Base-by-base conservation (phyloP, 2,113 vertebrate genomes). In the Coryphaenoides rupestris region DNA sequence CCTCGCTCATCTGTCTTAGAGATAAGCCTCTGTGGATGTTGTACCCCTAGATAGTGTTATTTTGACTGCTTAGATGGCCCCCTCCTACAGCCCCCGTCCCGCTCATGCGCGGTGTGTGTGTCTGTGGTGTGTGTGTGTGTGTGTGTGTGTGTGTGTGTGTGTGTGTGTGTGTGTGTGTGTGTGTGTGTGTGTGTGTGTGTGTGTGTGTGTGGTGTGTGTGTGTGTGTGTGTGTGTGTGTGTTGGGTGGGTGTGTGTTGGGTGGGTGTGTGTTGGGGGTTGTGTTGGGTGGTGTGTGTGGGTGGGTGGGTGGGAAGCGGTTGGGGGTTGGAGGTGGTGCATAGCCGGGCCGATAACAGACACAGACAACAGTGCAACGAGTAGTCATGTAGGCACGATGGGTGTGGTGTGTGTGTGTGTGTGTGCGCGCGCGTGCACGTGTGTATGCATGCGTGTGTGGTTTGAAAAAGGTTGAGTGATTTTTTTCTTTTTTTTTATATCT, bases 31-130 rank as follows among this genome's bases (percentile, higher is more conserved):
- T 63, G 74, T 60, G 62, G 63, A 21, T 84, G 78, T 84, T 85
- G n/a, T 83, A 77, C 47, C 16, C 71, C 19, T 0, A 75, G 81
- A 84, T 79, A 69, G 73, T 68, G 76, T 77, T 84, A 77, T 86
- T 86, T 79, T 85, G 82, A 83, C 83, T 85, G 64, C 75, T 55
- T 19, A 3, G 76, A 56, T 62, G 66, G 50, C 65, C 58, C 58
- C 62, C 78, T 10, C 28, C 28, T 10, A 5, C 28, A 5, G 5
- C 47, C 63, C 21, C 19, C 58, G 52, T 12, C 46, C 46, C 16
- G 3, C 46, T 16, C 46, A 47, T 12, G 13, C 46, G 14, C 19
- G 5, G 54, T 21, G 21, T 22, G n/a, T n/a, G n/a, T n/a, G n/a
- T n/a, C n/a, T n/a, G n/a, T n/a, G n/a, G n/a, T n/a, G n/a, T n/a